Evolutionary conservation across 2,888 invertebrate species (phyloP).

Genomic region (Apeira syringaria): DNA sequence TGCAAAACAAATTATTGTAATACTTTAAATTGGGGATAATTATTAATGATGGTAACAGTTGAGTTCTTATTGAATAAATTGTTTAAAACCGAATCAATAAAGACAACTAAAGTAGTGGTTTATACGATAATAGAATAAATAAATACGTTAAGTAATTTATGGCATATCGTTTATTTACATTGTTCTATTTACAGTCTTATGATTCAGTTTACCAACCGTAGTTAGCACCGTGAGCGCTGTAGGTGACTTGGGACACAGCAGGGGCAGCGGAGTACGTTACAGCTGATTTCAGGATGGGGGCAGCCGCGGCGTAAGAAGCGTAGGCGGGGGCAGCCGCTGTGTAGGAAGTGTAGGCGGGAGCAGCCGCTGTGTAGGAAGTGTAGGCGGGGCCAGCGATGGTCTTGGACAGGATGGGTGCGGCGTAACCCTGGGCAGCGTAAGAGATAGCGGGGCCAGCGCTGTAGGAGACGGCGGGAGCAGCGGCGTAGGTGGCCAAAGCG

Average conservation of each 20-base stretch:
- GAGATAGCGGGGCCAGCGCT: slow-evolving; percentile 44
- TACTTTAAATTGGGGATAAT: no score
- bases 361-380: slow-evolving; percentile 43
- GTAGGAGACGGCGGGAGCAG: slow-evolving; percentile 55
- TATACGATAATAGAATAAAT: no score
- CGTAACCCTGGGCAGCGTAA: slow-evolving; percentile 47
- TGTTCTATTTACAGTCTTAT: slow-evolving; percentile 54
- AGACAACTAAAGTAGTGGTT: no score
- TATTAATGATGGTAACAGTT: no score
- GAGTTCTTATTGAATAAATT: no score
- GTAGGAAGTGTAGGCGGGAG: slow-evolving; percentile 54
- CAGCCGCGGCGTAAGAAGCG: slow-evolving; percentile 54
- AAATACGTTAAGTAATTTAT: slow-evolving; percentile 25
- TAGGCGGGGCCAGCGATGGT: slow-evolving; percentile 49
- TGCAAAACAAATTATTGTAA: no score
- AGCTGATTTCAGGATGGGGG: slow-evolving; percentile 65
- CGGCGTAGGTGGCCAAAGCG: slow-evolving; percentile 45
- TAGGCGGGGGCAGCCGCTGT: slow-evolving; percentile 56
- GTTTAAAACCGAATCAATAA: no score
- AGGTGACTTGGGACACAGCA: slow-evolving; percentile 85
- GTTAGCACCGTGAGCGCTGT: slow-evolving; percentile 85
- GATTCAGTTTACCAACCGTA: slow-evolving; percentile 85
- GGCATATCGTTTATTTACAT: slow-evolving; percentile 49
- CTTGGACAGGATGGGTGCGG: slow-evolving; percentile 44
- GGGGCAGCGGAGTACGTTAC: slow-evolving; percentile 84